Evolutionary conservation across 2,888 invertebrate species (phyloP).

Genomic region (Gandaritis pyraliata): DNA sequence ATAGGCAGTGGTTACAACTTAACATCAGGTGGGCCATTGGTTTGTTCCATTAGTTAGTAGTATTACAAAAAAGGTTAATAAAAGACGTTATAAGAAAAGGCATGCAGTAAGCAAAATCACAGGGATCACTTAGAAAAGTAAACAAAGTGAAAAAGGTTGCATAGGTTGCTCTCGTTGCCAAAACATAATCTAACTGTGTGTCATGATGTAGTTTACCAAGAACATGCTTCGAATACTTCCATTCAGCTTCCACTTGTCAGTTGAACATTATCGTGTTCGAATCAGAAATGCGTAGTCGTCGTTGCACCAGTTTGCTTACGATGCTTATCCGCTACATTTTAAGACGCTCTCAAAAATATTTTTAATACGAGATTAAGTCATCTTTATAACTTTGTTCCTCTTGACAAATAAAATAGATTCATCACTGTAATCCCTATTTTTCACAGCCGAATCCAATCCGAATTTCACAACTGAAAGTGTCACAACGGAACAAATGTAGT

Average conservation of each 20-base stretch:
- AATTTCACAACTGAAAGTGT: no score
- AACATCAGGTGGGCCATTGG: no score
- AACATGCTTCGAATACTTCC: conserved; percentile 47
- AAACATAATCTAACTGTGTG: conserved; percentile 22
- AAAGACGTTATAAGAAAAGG: no score
- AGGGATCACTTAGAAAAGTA: no score
- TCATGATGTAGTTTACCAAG: conserved; percentile 24
- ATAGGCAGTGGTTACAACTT: no score
- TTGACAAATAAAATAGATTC: not conserved
- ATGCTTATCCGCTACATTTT: conserved; percentile 58
- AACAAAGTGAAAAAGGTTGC: not conserved
- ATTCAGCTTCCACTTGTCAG: conserved; percentile 66
- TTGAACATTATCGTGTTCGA: conserved; percentile 57
- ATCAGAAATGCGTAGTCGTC: conserved; percentile 59
- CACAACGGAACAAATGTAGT: no score
- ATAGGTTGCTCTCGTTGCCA: conserved; percentile 13
- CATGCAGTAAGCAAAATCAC: no score
- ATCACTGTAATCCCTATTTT: not conserved
- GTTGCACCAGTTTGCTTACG: conserved; percentile 62
- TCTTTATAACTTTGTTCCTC: not conserved
- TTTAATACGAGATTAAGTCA: not conserved
- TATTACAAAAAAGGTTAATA: no score
- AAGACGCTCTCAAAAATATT: conserved; percentile 1
- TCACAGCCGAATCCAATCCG: no score
- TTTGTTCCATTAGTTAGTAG: no score